These are phyloP conservation scores for Diarsia dahlii DNA, from an alignment of 2,888 invertebrate genomes.

Conservation along the genomic window DNA sequence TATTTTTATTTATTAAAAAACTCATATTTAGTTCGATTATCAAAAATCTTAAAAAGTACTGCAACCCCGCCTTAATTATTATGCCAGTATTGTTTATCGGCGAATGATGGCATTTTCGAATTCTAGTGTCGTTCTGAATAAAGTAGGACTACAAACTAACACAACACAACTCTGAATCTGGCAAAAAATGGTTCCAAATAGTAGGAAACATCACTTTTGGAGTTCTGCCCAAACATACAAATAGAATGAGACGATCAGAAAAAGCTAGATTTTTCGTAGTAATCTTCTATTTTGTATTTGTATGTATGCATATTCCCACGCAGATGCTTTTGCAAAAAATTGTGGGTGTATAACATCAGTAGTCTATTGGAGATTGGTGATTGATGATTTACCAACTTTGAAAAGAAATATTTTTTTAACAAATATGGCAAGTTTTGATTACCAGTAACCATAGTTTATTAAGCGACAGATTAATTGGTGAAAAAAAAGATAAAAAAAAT, in stretches of 20 bases:
- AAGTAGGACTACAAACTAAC: no score
- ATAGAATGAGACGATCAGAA: conserved; percentile 20
- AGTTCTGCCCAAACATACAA: conserved; percentile 43
- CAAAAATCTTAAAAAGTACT: no score
- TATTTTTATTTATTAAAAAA: no score
- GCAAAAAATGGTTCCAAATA: conserved; percentile 2
- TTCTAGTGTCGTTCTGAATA: background rate
- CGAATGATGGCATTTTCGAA: background rate
- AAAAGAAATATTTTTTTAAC: no score
- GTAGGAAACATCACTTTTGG: conserved; percentile 24
- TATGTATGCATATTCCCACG: no score
- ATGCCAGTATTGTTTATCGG: background rate
- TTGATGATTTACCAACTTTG: background rate
- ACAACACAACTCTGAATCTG: no score
- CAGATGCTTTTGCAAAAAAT: background rate
- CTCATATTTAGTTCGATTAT: no score
- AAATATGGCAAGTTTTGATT: background rate
- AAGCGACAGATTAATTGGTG: conserved; percentile 34
- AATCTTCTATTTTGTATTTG: background rate
- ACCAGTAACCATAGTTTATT: conserved; percentile 1
- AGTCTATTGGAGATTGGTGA: background rate
- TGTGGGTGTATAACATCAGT: background rate
- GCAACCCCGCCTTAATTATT: no score
- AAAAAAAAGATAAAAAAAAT: no score
- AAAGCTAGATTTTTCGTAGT: conserved; percentile 15